Evolutionary conservation across 64 coral and sea anemone genomes (phyloP).

Genomic region (Acropora tenuis): DNA sequence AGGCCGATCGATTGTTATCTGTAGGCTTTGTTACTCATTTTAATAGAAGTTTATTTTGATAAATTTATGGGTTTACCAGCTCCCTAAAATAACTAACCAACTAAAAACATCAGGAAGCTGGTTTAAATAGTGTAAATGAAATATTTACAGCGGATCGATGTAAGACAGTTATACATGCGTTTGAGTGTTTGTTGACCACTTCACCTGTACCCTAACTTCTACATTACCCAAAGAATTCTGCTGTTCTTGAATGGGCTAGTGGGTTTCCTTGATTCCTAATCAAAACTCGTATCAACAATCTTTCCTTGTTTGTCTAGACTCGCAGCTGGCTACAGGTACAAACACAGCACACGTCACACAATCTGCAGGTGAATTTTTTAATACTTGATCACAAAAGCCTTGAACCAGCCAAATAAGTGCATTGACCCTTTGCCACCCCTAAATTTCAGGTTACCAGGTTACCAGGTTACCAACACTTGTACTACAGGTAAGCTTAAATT

Average conservation of each 20-base stretch:
- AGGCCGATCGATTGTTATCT: background rate
- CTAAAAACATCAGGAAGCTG: too few relatives aligned
- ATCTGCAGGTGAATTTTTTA: background rate
- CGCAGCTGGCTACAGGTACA: constrained; percentile 15
- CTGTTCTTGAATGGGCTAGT: background rate
- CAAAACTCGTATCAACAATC: background rate
- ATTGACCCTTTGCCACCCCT: constrained; percentile 1
- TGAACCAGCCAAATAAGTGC: background rate
- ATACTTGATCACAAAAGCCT: background rate
- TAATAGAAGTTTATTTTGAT: too few relatives aligned
- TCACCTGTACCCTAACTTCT: background rate
- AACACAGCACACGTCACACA: background rate
- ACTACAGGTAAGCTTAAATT: constrained; percentile 16
- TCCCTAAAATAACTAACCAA: too few relatives aligned
- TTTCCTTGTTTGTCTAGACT: constrained; percentile 5
- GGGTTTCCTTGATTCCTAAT: background rate
- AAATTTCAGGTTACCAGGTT: constrained; percentile 1
- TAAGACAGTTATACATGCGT: too few relatives aligned
- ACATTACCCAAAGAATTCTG: background rate
- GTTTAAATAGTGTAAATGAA: too few relatives aligned
- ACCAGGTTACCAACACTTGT: background rate
- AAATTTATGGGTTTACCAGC: too few relatives aligned
- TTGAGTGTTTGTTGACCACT: constrained; percentile 5
- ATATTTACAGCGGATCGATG: too few relatives aligned
- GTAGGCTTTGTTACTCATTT: background rate